Conservation (phyloP, 2,113 vertebrate species). For the Ariopsis seemanni region DNA sequence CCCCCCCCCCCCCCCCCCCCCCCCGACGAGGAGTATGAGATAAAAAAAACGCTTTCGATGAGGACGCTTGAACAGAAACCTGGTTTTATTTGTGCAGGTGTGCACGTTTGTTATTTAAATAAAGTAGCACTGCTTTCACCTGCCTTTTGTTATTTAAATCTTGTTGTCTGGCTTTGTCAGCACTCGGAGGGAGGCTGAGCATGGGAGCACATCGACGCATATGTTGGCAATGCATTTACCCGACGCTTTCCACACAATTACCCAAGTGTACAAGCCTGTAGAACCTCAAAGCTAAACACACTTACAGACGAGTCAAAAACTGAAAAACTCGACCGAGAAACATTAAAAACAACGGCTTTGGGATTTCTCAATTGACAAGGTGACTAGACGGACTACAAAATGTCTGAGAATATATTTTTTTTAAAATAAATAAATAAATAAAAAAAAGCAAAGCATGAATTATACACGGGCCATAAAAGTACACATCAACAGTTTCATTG, state of each 20-base stretch:
- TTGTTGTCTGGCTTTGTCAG: background rate
- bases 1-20: too few species aligned
- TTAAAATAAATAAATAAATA: too few species aligned
- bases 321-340: background rate
- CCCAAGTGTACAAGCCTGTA: too few species aligned
- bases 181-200: background rate
- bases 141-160: slow-evolving; percentile 36
- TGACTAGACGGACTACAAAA: background rate
- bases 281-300: background rate
- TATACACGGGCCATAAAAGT: background rate
- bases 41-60: background rate
- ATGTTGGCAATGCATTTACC: background rate
- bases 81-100: slow-evolving; percentile 25
- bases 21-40: background rate
- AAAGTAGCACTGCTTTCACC: slow-evolving; percentile 21
- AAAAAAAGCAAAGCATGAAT: background rate
- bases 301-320: background rate
- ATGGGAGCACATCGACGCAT: background rate
- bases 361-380: too few species aligned
- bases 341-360: background rate
- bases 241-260: background rate
- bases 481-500: background rate
- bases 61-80: background rate
- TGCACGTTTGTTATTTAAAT: slow-evolving; percentile 33
- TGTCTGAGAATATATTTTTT: too few species aligned